Evolutionary conservation across 2,888 invertebrate genomes (phyloP).

Genomic region (Phalangium opilio): DNA sequence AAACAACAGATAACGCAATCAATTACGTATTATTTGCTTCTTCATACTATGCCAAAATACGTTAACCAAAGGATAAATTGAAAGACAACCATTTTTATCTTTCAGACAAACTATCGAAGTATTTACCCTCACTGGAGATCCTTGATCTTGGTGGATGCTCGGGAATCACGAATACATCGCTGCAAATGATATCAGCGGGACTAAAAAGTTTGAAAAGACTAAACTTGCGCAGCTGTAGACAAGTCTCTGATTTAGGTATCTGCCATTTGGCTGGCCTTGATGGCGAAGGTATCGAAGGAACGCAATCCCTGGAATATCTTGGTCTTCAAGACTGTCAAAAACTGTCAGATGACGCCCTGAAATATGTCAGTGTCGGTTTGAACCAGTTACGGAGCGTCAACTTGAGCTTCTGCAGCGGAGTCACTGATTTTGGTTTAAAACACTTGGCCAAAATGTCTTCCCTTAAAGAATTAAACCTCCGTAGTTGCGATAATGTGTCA

Average conservation of each 20-base stretch:
- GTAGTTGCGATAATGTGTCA: constrained; percentile 85
- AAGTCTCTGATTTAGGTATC: constrained; percentile 78
- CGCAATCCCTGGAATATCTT: constrained; percentile 61
- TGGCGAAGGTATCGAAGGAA: constrained; percentile 24
- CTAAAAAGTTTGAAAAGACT: constrained; percentile 64
- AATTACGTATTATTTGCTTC: no score
- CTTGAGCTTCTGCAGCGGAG: constrained; percentile 81
- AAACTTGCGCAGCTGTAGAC: constrained; percentile 82
- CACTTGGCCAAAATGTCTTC: constrained; percentile 70
- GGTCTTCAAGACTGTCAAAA: constrained; percentile 90
- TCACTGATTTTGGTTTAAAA: constrained; percentile 82
- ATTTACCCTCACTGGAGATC: constrained; percentile 52
- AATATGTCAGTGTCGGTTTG: constrained; percentile 66
- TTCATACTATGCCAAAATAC: no score
- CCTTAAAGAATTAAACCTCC: constrained; percentile 67
- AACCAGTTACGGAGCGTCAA: constrained; percentile 67
- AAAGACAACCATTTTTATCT: no score
- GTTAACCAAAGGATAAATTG: no score
- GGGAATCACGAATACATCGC: constrained; percentile 73
- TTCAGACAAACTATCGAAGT: constrained; percentile 3
- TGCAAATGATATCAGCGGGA: constrained; percentile 73
- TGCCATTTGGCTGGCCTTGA: constrained; percentile 47
- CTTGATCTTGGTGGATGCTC: constrained; percentile 82
- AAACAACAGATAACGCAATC: no score
- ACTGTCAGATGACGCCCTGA: constrained; percentile 75